Evolutionary conservation across 2,113 vertebrate genomes (phyloP).

Genomic region (Sialia sialis): DNA sequence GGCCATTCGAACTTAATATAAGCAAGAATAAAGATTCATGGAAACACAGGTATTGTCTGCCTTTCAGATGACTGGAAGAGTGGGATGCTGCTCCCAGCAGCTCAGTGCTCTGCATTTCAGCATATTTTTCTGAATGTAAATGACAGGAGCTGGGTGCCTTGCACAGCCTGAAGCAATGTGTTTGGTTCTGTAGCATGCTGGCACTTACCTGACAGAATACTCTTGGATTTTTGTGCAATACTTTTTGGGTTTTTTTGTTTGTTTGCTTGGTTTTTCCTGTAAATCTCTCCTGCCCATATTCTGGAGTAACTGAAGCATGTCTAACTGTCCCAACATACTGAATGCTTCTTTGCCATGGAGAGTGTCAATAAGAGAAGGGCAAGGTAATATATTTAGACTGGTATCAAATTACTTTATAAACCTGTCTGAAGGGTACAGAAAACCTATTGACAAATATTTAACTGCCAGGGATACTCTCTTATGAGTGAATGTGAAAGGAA

Average conservation of each 20-base stretch:
- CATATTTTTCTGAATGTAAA: background rate
- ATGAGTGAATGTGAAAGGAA: background rate
- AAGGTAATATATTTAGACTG: background rate
- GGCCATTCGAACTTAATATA: background rate
- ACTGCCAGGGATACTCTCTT: background rate
- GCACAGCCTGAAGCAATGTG: background rate
- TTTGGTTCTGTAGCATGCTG: background rate
- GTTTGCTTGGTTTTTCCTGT: background rate
- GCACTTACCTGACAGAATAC: background rate
- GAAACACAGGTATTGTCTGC: background rate
- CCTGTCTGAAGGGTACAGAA: background rate
- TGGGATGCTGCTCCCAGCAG: background rate
- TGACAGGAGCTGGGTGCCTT: background rate
- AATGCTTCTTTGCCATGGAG: background rate
- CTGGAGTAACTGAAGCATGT: background rate
- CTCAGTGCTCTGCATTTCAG: background rate
- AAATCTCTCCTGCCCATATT: background rate
- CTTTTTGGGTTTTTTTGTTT: background rate
- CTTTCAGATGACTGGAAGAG: background rate
- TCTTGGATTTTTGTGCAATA: background rate
- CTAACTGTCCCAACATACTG: background rate
- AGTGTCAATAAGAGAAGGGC: background rate
- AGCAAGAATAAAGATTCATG: background rate
- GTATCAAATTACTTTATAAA: background rate
- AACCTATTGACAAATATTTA: background rate